Percentiles rank a stretch among this genome's conserved stretches.
Evolutionary conservation across 2,113 vertebrate genomes (phyloP).

Genomic region (Microcebus jonahi): DNA sequence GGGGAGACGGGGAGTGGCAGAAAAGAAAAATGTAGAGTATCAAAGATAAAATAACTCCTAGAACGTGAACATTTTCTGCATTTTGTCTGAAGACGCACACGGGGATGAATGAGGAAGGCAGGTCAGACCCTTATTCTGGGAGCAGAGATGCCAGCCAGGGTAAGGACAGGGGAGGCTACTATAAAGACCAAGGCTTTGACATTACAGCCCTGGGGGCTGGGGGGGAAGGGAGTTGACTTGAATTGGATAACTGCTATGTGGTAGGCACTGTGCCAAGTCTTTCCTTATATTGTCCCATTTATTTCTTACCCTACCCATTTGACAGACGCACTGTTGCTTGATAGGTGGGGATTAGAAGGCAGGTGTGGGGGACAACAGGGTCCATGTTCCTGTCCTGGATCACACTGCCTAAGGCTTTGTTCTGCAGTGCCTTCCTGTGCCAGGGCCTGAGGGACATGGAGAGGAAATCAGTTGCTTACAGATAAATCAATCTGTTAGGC

Average conservation of each 20-base stretch:
- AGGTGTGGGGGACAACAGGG: not conserved
- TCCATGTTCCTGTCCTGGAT: not conserved
- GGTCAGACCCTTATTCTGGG: not conserved
- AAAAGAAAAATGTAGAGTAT: not conserved
- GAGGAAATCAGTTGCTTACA: not conserved
- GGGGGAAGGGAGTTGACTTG: not conserved
- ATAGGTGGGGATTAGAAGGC: not conserved
- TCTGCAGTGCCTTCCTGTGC: not conserved
- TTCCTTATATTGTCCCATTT: not conserved
- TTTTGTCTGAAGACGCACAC: not conserved
- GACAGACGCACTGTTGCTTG: accelerated
- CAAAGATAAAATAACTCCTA: not conserved
- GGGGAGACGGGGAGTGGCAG: not conserved
- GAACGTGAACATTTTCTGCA: not conserved
- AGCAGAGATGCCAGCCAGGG: not conserved
- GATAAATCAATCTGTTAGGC: not conserved
- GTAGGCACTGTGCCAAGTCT: not conserved
- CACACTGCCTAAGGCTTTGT: not conserved
- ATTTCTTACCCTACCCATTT: not conserved
- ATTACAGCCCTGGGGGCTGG: not conserved
- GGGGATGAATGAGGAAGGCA: not conserved
- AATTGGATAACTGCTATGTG: not conserved
- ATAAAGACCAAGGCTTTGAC: not conserved
- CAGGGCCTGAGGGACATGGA: not conserved
- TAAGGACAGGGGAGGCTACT: not conserved